These are phyloP conservation scores for Gadopsis bispinosus DNA, from an alignment of 2,797 vertebrate genomes.

Conservation along the genomic window DNA sequence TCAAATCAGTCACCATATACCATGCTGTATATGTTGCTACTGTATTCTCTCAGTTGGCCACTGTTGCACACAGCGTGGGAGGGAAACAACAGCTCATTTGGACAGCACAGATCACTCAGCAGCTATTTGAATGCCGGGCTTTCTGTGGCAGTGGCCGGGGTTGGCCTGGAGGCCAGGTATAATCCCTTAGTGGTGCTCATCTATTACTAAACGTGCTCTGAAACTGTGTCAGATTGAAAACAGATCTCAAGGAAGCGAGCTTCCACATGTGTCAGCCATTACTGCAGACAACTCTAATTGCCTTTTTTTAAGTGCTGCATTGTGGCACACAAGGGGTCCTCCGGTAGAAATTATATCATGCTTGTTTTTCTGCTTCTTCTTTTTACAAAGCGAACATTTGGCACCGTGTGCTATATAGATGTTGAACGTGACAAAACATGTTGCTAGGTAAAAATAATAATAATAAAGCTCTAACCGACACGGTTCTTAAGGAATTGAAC, in stretches of 20 bases:
- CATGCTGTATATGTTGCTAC: neutral
- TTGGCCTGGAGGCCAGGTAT: constrained; percentile 68
- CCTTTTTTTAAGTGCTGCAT: constrained; percentile 62
- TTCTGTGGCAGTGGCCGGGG: constrained; percentile 59
- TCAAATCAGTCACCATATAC: neutral
- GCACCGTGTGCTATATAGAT: constrained; percentile 25
- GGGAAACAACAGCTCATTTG: constrained; percentile 50
- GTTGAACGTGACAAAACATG: constrained; percentile 70
- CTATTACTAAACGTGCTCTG: constrained; percentile 70
- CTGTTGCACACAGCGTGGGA: constrained; percentile 37
- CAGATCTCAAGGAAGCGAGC: constrained; percentile 64
- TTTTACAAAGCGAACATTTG: constrained; percentile 40
- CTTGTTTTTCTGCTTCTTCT: constrained; percentile 5
- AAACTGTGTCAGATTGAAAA: constrained; percentile 75
- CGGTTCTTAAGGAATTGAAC: constrained; percentile 53
- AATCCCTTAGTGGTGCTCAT: constrained; percentile 68
- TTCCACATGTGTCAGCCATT: constrained; percentile 78
- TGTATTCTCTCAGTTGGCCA: constrained; percentile 15
- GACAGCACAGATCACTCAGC: constrained; percentile 66
- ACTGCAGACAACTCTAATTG: constrained; percentile 68
- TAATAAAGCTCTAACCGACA: constrained; percentile 14
- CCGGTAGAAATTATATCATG: constrained; percentile 42
- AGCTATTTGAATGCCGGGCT: constrained; percentile 61
- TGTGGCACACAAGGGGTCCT: constrained; percentile 58
- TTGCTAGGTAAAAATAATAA: constrained; percentile 48